phyloP scores from a whole-genome alignment of 1,140 invertebrate genomes.

The Pristionchus pacificus region DNA sequence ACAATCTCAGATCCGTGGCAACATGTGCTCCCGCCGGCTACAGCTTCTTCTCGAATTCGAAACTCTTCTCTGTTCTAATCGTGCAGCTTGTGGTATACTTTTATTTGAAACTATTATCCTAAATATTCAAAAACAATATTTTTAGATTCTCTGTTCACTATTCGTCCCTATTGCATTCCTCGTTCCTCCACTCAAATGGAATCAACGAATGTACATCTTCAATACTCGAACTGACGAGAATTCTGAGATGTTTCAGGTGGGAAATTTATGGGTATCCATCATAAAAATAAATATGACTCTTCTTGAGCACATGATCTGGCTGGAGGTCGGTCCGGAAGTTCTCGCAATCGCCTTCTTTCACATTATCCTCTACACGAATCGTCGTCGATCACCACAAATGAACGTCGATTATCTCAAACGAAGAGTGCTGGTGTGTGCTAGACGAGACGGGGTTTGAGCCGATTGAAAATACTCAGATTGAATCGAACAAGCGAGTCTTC shows the following conservation, averaged over 20 bases:
- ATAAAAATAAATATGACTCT: not conserved
- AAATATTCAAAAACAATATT: not conserved
- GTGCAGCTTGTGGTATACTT: no score
- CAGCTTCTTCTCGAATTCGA: not conserved
- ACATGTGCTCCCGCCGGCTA: not conserved
- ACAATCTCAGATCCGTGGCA: not conserved
- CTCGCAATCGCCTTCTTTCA: not conserved
- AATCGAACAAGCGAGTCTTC: not conserved
- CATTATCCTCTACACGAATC: not conserved
- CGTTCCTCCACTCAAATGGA: not conserved
- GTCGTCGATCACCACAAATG: not conserved
- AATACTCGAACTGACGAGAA: not conserved
- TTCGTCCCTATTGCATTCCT: not conserved
- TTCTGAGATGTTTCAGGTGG: not conserved
- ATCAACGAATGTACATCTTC: not conserved
- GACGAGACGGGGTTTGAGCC: not conserved
- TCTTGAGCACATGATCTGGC: not conserved
- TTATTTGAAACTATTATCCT: not conserved
- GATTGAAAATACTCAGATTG: not conserved
- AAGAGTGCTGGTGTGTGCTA: not conserved
- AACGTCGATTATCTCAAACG: not conserved
- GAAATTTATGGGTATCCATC: no score
- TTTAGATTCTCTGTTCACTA: not conserved
- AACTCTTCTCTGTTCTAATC: not conserved
- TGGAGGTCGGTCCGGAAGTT: not conserved